phyloP scores from a whole-genome alignment of 1,140 invertebrate genomes.

The Mercenaria mercenaria region DNA sequence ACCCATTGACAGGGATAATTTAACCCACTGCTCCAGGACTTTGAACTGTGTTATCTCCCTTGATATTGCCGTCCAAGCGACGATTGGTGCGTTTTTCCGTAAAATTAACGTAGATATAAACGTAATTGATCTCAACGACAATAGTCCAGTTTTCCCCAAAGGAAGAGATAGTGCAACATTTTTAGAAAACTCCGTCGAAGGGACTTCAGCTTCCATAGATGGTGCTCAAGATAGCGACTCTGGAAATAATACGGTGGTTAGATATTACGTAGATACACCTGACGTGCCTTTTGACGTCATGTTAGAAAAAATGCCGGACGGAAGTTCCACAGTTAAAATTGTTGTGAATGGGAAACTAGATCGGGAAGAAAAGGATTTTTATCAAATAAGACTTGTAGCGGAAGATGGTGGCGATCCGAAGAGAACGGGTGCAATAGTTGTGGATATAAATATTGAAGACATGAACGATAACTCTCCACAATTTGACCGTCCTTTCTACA shows the following conservation, averaged over 20 bases:
- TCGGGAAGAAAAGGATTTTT: constrained; percentile 95
- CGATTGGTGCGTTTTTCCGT: constrained; percentile 74
- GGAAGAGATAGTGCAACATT: constrained; percentile 42
- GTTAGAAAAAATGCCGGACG: constrained; percentile 70
- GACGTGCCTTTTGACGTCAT: constrained; percentile 74
- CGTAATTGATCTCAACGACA: constrained; percentile 95
- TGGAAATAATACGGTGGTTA: constrained; percentile 74
- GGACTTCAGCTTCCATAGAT: constrained; percentile 63
- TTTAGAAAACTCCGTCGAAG: constrained; percentile 71
- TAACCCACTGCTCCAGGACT: constrained; percentile 66
- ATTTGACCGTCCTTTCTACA: constrained; percentile 87
- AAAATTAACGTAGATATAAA: constrained; percentile 89
- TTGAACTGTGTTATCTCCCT: constrained; percentile 69
- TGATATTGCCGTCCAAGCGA: constrained; percentile 73
- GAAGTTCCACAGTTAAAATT: constrained; percentile 73
- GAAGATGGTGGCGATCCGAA: constrained; percentile 94
- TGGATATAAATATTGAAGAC: constrained; percentile 88
- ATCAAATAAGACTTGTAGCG: constrained; percentile 94
- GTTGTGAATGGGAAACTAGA: constrained; percentile 88
- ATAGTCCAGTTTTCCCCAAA: constrained; percentile 92
- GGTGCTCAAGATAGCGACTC: constrained; percentile 78
- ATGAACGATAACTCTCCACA: constrained; percentile 96
- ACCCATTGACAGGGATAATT: constrained; percentile 67
- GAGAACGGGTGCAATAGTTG: constrained; percentile 86
- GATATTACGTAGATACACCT: constrained; percentile 67